Percentiles rank a stretch among this genome's conserved stretches.
phyloP scores from a whole-genome alignment of 1,140 invertebrate genomes.

The Drosophila kanapiae region DNA sequence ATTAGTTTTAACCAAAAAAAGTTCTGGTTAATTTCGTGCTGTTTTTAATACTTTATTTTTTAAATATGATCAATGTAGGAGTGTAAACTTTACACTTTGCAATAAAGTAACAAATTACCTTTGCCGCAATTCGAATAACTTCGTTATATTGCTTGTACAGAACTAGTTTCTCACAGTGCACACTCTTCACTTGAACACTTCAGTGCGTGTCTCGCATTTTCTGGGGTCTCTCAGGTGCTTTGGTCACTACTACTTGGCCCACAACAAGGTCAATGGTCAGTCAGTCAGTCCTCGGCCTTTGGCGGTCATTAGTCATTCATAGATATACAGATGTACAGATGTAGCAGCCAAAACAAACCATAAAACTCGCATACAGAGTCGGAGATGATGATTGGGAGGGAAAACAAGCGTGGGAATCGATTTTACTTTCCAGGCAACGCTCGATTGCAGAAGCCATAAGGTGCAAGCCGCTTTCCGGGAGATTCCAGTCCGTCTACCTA shows the following conservation, averaged over 20 bases:
- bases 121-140: neutral
- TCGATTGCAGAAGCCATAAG: slow-evolving; percentile 30
- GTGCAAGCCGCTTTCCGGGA: slow-evolving; percentile 25
- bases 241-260: slow-evolving; percentile 46
- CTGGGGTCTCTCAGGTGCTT: slow-evolving; percentile 49
- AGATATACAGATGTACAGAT: slow-evolving; percentile 1
- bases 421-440: slow-evolving; percentile 33
- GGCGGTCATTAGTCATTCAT: slow-evolving; percentile 64
- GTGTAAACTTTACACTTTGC: neutral
- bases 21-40: too few relatives aligned
- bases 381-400: slow-evolving; percentile 5
- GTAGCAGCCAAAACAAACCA: slow-evolving; percentile 27
- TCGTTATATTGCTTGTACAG: neutral
- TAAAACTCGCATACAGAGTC: slow-evolving; percentile 12
- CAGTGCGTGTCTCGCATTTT: slow-evolving; percentile 31
- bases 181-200: slow-evolving; percentile 52
- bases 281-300: slow-evolving; percentile 22
- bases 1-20: too few relatives aligned
- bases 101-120: neutral
- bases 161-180: slow-evolving; percentile 3
- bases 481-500: slow-evolving; percentile 2
- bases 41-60: too few relatives aligned
- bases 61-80: too few relatives aligned
- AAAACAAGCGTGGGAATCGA: slow-evolving; percentile 45
- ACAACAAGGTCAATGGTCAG: slow-evolving; percentile 71